Evolutionary conservation across 2,888 invertebrate genomes (phyloP), one percentile per base, ranked within the genome.

Genomic region (Crepidodera aurea): DNA sequence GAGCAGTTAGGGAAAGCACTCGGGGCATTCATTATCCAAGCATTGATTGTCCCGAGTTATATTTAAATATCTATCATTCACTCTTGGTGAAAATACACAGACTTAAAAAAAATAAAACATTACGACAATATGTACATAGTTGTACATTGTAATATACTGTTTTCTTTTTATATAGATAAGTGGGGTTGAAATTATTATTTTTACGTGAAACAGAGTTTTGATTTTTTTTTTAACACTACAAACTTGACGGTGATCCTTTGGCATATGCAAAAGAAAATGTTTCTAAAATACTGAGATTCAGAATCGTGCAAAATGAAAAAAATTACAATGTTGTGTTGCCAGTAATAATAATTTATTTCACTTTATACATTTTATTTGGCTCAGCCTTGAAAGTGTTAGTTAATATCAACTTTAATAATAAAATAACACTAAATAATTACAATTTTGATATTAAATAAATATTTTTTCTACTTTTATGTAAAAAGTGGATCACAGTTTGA

Each of bases 1-100:
- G 79, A 93, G 93, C 88, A 94, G 94, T 92, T 94, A 94, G 92
- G 86, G 88, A 86, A 86, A 87, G 85, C 81, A 81, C 81, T 82
- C 82, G 82, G 82, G 82, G 75, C 82, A 81, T 75, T 82, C 82
- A 65, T 73, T 81, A 74, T 80, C 81, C 60, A 82, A 81, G 71
- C 82, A 81, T 69, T 81, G 81, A 79, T 74, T 79, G 78, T 72
- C 78, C 75, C 81, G 81, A 81, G 81, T 76, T 62, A 58, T 50
- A 22, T 22, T 12, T 18, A 42, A 46, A 48, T 34, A 48, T 22
- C 25, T 50, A 48, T 42, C 25, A 42, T 54, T 54, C 54, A 54
- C 54, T 16, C 34, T 42, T 42, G 42, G 18, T 60, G 56, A 50
- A 50, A 29, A 59, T 62, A 69, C 65, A 56, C 39, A 48, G 56